Evolutionary conservation across 2,113 vertebrate genomes (phyloP).

Genomic region (Mastomys coucha): DNA sequence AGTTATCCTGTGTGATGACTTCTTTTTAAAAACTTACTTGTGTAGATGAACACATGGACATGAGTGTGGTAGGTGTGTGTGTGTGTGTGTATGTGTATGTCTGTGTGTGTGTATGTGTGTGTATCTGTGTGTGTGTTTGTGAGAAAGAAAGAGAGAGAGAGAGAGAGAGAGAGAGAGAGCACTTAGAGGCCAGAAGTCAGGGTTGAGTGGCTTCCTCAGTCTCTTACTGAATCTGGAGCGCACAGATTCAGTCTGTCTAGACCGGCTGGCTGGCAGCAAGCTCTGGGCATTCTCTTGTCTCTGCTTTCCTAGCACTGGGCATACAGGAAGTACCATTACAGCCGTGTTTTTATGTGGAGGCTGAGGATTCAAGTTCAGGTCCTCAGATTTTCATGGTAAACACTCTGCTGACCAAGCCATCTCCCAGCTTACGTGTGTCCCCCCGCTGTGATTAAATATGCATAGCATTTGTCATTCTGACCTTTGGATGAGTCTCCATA

Average conservation of each 20-base stretch:
- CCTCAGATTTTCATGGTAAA: not conserved
- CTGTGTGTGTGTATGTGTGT: too few relatives aligned
- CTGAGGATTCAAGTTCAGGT: not conserved
- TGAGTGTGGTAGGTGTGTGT: not conserved
- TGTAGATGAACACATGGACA: not conserved
- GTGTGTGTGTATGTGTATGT: too few relatives aligned
- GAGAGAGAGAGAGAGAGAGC: rapidly evolving
- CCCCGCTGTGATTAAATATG: not conserved
- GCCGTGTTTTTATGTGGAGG: not conserved
- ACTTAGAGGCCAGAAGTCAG: not conserved
- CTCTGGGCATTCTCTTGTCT: not conserved
- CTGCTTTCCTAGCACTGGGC: too few relatives aligned
- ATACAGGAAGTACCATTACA: not conserved
- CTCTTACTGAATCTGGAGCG: not conserved
- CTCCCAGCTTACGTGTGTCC: not conserved
- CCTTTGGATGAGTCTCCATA: not conserved
- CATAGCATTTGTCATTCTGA: not conserved
- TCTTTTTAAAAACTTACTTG: not conserved
- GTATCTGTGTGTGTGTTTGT: not conserved
- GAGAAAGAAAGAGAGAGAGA: too few relatives aligned
- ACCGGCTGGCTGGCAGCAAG: not conserved
- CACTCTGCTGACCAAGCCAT: too few relatives aligned
- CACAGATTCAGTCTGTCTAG: not conserved
- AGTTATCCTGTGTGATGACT: not conserved
- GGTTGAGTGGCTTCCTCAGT: not conserved